Evolutionary conservation across 2,113 vertebrate species (phyloP).

Genomic region (Tylochromis polylepis): DNA sequence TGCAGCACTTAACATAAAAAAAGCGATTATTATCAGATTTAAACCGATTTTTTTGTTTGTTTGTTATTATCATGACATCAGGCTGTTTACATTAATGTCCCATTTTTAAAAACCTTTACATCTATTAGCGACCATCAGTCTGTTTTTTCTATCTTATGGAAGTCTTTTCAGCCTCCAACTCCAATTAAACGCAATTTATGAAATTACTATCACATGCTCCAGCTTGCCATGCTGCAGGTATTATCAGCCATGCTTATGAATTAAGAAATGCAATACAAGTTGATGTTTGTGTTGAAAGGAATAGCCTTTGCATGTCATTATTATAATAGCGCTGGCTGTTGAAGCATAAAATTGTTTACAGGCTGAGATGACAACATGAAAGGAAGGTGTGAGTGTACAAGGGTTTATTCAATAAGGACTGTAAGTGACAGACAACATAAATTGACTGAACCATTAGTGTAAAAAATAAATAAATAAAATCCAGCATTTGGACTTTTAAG

Average conservation of each 20-base stretch:
- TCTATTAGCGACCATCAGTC: neutral
- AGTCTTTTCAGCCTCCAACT: neutral
- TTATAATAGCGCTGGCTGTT: conserved; percentile 3
- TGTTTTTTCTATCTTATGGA: neutral
- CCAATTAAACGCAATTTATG: conserved; percentile 23
- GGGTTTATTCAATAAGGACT: conserved; percentile 31
- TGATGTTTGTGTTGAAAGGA: conserved; percentile 15
- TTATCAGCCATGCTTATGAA: conserved; percentile 39
- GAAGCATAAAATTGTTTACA: conserved; percentile 38
- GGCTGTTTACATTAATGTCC: neutral
- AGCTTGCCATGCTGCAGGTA: neutral
- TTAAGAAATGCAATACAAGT: conserved; percentile 30
- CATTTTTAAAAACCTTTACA: neutral
- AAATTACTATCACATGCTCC: neutral
- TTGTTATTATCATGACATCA: neutral
- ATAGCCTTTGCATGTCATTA: conserved; percentile 29
- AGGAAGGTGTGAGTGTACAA: conserved; percentile 31
- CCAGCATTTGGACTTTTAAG: neutral
- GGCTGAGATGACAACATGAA: conserved; percentile 4
- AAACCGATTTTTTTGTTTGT: neutral
- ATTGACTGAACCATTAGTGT: neutral
- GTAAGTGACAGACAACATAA: neutral
- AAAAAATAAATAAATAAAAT: neutral
- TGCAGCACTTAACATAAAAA: neutral
- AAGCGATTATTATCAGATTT: neutral